These are phyloP conservation scores for Dicrurus megarhynchus DNA, from an alignment of 2,113 vertebrate species.

Conservation along the genomic window DNA sequence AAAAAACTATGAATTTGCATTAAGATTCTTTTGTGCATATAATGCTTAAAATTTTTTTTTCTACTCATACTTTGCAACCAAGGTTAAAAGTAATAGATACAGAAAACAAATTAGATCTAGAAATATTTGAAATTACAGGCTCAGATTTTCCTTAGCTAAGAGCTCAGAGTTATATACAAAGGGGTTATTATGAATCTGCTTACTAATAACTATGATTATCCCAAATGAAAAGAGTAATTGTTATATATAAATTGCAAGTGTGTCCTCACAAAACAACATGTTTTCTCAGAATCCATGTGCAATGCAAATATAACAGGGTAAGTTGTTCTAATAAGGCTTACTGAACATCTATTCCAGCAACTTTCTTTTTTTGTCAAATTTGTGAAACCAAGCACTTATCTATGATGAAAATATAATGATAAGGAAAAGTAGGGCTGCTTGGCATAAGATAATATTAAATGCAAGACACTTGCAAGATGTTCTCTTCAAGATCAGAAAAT, in stretches of 20 bases:
- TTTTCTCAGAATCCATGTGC: not conserved
- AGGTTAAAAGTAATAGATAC: not conserved
- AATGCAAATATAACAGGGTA: not conserved
- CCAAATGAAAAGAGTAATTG: not conserved
- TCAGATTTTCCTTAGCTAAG: not conserved
- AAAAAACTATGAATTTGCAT: not conserved
- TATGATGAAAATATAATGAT: conserved; percentile 10
- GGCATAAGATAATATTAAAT: conserved; percentile 30
- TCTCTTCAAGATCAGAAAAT: conserved; percentile 46
- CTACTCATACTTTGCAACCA: not conserved
- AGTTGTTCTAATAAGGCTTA: not conserved
- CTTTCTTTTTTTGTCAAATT: not conserved
- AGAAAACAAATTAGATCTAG: not conserved
- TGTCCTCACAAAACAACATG: not conserved
- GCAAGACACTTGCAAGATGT: not conserved
- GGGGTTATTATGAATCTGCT: not conserved
- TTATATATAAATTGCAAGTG: not conserved
- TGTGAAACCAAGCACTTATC: not conserved
- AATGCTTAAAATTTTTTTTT: not conserved
- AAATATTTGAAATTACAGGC: not conserved
- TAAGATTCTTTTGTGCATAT: not conserved
- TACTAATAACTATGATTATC: conserved; percentile 30
- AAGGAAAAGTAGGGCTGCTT: conserved; percentile 18
- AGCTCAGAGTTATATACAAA: conserved; percentile 1
- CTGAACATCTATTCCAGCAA: not conserved